phyloP scores from a whole-genome alignment of 35 echinoderm and acorn worm species.

The Heliocidaris erythrogramma region DNA sequence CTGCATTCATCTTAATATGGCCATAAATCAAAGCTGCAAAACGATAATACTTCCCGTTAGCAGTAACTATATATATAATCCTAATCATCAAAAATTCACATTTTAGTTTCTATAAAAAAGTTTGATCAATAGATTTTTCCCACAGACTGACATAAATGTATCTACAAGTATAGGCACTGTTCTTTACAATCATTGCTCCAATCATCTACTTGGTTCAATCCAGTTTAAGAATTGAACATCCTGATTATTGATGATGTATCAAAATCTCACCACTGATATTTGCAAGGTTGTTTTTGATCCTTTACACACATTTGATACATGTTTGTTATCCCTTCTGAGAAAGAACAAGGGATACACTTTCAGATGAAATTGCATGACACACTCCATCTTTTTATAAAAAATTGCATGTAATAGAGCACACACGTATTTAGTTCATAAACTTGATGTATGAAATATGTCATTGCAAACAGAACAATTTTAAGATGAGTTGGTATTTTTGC shows the following conservation, averaged over 20 bases:
- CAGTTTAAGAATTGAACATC: not conserved
- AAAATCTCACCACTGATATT: not conserved
- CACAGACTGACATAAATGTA: not conserved
- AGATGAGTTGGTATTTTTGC: too few relatives aligned
- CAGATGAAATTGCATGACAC: not conserved
- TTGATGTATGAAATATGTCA: too few relatives aligned
- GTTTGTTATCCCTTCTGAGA: not conserved
- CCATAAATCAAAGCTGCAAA: too few relatives aligned
- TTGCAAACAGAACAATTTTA: too few relatives aligned
- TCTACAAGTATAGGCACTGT: not conserved
- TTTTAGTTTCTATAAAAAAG: not conserved
- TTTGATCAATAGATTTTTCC: not conserved
- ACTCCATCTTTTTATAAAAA: not conserved
- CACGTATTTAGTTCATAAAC: not conserved
- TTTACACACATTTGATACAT: not conserved
- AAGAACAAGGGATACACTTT: not conserved
- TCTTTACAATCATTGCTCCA: not conserved
- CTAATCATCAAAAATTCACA: not conserved
- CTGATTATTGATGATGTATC: not conserved
- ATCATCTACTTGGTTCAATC: not conserved
- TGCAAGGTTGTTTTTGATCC: not conserved
- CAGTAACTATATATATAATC: not conserved
- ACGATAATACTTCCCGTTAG: not conserved
- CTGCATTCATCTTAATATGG: not conserved
- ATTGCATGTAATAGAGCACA: constrained; percentile 11